Evolutionary conservation across 2,888 invertebrate genomes (phyloP).

Genomic region (Tribolium freemani): DNA sequence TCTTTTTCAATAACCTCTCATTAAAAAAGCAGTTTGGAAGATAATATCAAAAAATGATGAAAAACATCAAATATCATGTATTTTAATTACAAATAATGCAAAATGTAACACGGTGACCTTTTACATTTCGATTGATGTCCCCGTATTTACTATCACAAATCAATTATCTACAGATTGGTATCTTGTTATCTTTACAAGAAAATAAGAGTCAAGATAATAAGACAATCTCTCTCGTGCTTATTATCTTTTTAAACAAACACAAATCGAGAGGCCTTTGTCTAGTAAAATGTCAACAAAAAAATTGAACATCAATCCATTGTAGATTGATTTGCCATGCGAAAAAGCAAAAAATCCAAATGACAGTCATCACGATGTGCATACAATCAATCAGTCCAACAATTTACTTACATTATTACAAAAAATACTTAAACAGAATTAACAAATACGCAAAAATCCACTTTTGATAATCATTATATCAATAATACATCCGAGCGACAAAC

Average conservation of each 20-base stretch:
- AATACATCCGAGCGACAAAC: constrained; percentile 31
- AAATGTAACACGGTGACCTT: background rate
- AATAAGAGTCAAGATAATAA: background rate
- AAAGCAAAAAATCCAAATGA: background rate
- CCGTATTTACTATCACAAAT: background rate
- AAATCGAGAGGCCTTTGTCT: background rate
- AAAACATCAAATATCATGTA: too few relatives aligned
- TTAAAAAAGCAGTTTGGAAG: too few relatives aligned
- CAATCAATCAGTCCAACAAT: background rate
- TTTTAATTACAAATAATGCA: too few relatives aligned
- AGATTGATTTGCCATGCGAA: background rate
- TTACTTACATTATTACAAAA: constrained; percentile 13
- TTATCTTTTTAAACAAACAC: background rate
- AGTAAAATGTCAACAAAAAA: background rate
- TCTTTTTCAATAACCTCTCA: too few relatives aligned
- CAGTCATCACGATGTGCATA: constrained; percentile 1
- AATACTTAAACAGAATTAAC: constrained; percentile 33
- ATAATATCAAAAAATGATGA: too few relatives aligned
- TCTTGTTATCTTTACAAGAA: background rate
- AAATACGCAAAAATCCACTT: constrained; percentile 50
- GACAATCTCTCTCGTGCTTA: background rate
- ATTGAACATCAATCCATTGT: background rate
- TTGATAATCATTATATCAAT: constrained; percentile 52
- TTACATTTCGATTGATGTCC: background rate
- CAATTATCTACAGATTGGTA: background rate